Percentiles rank a stretch among this genome's conserved stretches.
Evolutionary conservation across 2,888 invertebrate genomes (phyloP).

Genomic region (Caenorhabditis sp.): DNA sequence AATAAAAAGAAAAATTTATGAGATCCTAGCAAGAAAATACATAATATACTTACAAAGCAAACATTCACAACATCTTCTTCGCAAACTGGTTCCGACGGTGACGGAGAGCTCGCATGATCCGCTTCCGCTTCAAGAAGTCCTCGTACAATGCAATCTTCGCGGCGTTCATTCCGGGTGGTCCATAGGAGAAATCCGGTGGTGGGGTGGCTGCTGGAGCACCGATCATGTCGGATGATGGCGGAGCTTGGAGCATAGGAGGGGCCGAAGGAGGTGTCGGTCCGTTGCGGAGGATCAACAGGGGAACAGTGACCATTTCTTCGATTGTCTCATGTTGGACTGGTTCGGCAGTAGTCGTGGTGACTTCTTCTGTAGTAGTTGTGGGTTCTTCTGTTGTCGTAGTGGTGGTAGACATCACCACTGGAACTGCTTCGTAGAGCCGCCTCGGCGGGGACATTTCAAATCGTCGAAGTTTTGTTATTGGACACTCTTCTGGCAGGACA

Average conservation of each 20-base stretch:
- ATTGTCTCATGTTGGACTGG: not conserved
- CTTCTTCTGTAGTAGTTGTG: not conserved
- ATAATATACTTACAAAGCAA: not conserved
- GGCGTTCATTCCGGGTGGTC: constrained; percentile 62
- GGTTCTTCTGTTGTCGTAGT: not conserved
- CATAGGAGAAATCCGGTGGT: constrained; percentile 58
- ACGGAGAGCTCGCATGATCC: constrained; percentile 48
- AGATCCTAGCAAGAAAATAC: constrained; percentile 30
- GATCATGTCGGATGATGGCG: constrained; percentile 41
- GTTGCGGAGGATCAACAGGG: constrained; percentile 36
- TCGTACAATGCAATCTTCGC: constrained; percentile 36
- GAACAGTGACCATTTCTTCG: constrained; percentile 38
- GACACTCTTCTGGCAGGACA: constrained; percentile 55
- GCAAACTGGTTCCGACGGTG: constrained; percentile 52
- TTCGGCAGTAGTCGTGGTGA: not conserved
- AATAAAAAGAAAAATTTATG: constrained; percentile 2
- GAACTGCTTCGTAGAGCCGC: constrained; percentile 56
- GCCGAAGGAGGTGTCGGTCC: constrained; percentile 61
- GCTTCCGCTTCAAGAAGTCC: constrained; percentile 51
- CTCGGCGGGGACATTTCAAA: constrained; percentile 42
- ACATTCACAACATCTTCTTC: constrained; percentile 48
- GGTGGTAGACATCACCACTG: constrained; percentile 27
- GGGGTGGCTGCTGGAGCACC: constrained; percentile 63
- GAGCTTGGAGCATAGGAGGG: constrained; percentile 48
- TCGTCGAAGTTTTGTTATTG: constrained; percentile 35